Evolutionary conservation across 2,113 vertebrate genomes (phyloP).

Genomic region (Dunckerocampus dactyliophorus): DNA sequence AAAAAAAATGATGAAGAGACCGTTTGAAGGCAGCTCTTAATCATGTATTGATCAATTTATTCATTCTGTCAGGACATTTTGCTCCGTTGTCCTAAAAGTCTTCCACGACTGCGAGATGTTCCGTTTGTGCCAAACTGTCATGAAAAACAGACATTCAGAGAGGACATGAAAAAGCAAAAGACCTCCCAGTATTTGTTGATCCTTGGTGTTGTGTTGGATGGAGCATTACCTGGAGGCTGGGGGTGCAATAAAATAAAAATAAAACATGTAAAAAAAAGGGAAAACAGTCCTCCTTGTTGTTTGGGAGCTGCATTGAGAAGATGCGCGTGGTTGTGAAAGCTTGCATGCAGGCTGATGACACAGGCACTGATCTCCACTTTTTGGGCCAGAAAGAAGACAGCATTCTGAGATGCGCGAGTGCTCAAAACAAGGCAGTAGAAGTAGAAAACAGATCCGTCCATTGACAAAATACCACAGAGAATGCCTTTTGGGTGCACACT

Average conservation of each 20-base stretch:
- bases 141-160: slow-evolving; percentile 69
- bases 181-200: slow-evolving; percentile 26
- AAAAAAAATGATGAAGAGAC: slow-evolving; percentile 24
- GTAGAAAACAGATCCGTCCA: slow-evolving; percentile 11
- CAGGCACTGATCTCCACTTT: slow-evolving; percentile 72
- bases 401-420: slow-evolving; percentile 56
- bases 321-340: slow-evolving; percentile 51
- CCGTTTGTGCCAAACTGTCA: slow-evolving; percentile 49
- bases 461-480: slow-evolving; percentile 20
- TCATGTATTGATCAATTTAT: slow-evolving; percentile 74
- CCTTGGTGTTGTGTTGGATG: slow-evolving; percentile 29
- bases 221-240: slow-evolving; percentile 53
- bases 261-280: slow-evolving; percentile 6
- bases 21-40: slow-evolving; percentile 46
- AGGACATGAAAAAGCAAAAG: slow-evolving; percentile 35
- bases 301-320: slow-evolving; percentile 44
- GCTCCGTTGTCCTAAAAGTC: slow-evolving; percentile 61
- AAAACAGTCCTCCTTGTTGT: slow-evolving; percentile 17
- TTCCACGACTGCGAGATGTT: slow-evolving; percentile 65
- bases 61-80: slow-evolving; percentile 68
- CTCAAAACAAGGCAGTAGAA: slow-evolving; percentile 64
- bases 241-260: slow-evolving; percentile 23
- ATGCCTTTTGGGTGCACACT: slow-evolving; percentile 19
- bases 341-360: slow-evolving; percentile 65
- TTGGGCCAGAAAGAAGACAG: slow-evolving; percentile 45